Evolutionary conservation across 2,888 invertebrate species (phyloP).

Genomic region (Chaitophorus viminalis): DNA sequence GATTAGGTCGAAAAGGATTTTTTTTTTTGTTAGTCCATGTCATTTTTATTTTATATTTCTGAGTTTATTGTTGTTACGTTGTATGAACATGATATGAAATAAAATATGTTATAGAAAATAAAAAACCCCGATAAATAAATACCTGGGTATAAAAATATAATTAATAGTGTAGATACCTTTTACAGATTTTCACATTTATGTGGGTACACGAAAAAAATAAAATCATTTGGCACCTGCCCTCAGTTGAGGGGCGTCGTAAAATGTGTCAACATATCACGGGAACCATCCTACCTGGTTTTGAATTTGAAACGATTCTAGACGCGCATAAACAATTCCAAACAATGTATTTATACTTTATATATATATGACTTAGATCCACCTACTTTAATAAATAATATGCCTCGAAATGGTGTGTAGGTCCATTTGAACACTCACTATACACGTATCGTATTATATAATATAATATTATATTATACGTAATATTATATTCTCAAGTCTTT

Average conservation of each 20-base stretch:
- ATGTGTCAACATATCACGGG: conserved; percentile 43
- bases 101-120: background rate
- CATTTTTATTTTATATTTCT: background rate
- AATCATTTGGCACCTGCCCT: conserved; percentile 22
- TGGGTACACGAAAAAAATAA: background rate
- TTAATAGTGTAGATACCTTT: background rate
- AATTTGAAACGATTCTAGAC: conserved; percentile 9
- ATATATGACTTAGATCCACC: background rate
- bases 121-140: background rate
- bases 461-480: background rate
- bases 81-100: background rate
- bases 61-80: background rate
- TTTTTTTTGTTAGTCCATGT: background rate
- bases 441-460: background rate
- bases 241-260: conserved; percentile 24
- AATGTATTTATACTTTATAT: background rate
- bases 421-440: background rate
- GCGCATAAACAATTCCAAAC: background rate
- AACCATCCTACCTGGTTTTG: conserved; percentile 31
- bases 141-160: background rate
- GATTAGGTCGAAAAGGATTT: background rate
- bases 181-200: background rate
- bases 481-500: background rate
- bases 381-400: background rate
- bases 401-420: background rate